phyloP scores from a whole-genome alignment of 2,888 invertebrate genomes.

The Cephus nigrinus region DNA sequence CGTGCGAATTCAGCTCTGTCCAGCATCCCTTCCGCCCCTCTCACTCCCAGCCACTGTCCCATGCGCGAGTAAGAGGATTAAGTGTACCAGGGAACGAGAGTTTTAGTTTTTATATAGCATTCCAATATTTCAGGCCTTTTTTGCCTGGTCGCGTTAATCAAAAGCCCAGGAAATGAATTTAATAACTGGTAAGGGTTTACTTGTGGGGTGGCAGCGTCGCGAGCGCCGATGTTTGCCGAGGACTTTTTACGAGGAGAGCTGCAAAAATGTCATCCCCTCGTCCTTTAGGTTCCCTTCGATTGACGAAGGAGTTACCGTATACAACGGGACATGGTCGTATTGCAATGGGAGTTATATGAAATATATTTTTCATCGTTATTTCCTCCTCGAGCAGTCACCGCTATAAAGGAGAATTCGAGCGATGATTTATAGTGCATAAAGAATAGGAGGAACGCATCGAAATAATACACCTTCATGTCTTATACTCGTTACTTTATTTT shows the following conservation, averaged over 20 bases:
- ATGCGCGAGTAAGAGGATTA: conserved; percentile 50
- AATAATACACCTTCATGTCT: background rate
- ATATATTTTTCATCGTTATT: background rate
- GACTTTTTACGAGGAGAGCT: background rate
- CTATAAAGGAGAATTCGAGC: background rate
- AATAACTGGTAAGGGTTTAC: conserved; percentile 39
- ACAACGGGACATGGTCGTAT: background rate
- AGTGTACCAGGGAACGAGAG: conserved; percentile 32
- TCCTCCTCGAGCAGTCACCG: background rate
- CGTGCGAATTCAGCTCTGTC: conserved; percentile 7
- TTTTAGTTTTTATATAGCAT: conserved; percentile 44
- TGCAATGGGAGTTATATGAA: background rate
- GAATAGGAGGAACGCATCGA: background rate
- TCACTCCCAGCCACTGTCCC: conserved; percentile 11
- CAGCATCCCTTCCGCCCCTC: background rate
- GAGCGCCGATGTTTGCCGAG: background rate
- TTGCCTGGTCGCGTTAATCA: conserved; percentile 45
- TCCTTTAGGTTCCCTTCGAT: background rate
- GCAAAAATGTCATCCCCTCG: background rate
- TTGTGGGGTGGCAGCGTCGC: conserved; percentile 17
- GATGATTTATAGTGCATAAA: background rate
- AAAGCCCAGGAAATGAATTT: conserved; percentile 47
- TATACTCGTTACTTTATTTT: background rate
- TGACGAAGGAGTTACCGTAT: background rate
- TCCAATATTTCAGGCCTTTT: conserved; percentile 44